phyloP scores from a whole-genome alignment of 2,888 invertebrate genomes.

The Lochmaea capreae region DNA sequence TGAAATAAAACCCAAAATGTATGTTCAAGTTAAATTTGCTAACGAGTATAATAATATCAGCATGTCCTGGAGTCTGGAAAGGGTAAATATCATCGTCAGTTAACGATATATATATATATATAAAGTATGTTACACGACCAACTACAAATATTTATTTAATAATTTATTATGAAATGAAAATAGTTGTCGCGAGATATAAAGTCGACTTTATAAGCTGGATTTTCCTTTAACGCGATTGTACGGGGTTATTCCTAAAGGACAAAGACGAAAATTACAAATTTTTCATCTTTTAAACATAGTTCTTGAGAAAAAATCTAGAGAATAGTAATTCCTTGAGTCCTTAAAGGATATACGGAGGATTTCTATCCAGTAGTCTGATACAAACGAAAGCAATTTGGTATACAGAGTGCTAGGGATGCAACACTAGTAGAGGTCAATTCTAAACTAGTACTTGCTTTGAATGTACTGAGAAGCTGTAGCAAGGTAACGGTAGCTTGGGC shows the following conservation, averaged over 20 bases:
- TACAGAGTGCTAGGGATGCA: too few species aligned
- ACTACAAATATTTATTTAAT: constrained; percentile 56
- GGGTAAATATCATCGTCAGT: constrained; percentile 8
- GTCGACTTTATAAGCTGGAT: constrained; percentile 15
- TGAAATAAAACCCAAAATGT: not conserved
- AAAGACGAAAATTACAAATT: too few species aligned
- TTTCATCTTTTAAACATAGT: too few species aligned
- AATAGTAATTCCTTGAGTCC: too few species aligned
- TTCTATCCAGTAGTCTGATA: too few species aligned
- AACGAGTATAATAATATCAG: constrained; percentile 18
- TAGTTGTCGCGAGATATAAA: constrained; percentile 48
- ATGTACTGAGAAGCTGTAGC: too few species aligned
- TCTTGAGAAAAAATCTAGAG: too few species aligned
- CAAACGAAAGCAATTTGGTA: too few species aligned
- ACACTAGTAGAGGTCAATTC: too few species aligned
- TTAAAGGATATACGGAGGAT: too few species aligned
- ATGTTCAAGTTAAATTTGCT: not conserved
- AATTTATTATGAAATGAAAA: constrained; percentile 56
- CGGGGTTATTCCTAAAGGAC: constrained; percentile 9
- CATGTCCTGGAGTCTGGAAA: constrained; percentile 5
- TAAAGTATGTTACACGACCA: constrained; percentile 30
- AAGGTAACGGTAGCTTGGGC: too few species aligned
- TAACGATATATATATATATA: constrained; percentile 14
- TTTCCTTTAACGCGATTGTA: constrained; percentile 27
- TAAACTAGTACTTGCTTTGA: too few species aligned